phyloP scores from a whole-genome alignment of 2,113 vertebrate species.

The Chloroceryle aenea region DNA sequence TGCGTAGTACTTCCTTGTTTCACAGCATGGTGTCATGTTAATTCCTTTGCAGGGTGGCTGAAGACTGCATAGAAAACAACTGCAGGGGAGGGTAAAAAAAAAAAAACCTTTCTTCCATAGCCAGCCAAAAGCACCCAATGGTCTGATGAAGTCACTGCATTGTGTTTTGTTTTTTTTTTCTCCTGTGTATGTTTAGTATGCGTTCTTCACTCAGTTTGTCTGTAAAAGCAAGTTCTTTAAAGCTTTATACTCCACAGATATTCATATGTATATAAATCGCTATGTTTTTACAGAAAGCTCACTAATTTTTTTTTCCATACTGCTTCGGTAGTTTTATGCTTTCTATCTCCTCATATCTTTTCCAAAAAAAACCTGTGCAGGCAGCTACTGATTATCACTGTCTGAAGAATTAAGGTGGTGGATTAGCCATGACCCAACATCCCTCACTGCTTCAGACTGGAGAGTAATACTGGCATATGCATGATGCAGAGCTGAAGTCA shows the following conservation, averaged over 20 bases:
- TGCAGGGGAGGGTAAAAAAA: background rate
- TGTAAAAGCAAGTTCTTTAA: background rate
- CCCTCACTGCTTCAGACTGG: background rate
- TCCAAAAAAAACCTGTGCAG: background rate
- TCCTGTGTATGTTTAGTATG: background rate
- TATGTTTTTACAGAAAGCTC: background rate
- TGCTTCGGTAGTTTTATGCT: background rate
- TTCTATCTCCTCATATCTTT: background rate
- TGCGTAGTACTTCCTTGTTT: slow-evolving; percentile 50
- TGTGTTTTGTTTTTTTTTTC: background rate
- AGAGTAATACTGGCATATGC: background rate
- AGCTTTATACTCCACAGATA: background rate
- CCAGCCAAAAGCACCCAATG: slow-evolving; percentile 15
- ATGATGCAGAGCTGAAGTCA: background rate
- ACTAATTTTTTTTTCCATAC: background rate
- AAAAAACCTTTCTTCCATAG: background rate
- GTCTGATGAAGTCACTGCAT: slow-evolving; percentile 53
- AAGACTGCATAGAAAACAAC: slow-evolving; percentile 64
- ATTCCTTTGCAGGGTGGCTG: slow-evolving; percentile 65
- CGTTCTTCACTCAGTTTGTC: background rate
- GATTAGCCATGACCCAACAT: background rate
- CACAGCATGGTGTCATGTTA: slow-evolving; percentile 63
- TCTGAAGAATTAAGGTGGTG: background rate
- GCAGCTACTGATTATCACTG: background rate
- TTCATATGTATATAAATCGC: background rate